Evolutionary conservation across 2,113 vertebrate species (phyloP), one percentile per base, ranked within the genome.

Genomic region (Calyptommatus sinebrachiatus): DNA sequence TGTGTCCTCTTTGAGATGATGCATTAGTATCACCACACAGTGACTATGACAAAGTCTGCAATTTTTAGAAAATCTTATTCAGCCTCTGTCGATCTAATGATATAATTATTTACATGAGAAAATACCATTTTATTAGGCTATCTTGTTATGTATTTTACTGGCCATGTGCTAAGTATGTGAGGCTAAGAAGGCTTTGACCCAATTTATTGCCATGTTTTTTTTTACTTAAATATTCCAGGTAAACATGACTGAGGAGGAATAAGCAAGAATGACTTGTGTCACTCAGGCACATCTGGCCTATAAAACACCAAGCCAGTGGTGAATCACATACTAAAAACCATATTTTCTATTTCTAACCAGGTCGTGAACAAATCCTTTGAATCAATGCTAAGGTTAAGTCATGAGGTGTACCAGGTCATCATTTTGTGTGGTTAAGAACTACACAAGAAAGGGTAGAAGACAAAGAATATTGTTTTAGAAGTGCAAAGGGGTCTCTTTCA

Each of bases 401-500:
- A 62, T 41, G 48, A 50, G 67, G 71, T 73, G 69, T 82, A 66
- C 70, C 75, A 76, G 22, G 68, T 69, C 29, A 45, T 65, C 68
- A 57, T 48, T 35, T 28, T 73, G 21, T 63, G 60, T 7, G 10
- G 11, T 8, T 21, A 18, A 66, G 35, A 61, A 60, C 26, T n/a
- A 48, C 48, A 24, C 63, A 71, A 71, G 53, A 79, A 79, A 79
- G 77, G 35, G 35, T 12, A 69, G 74, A 22, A 22, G 35, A 79
- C 68, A 80, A 80, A 80, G 77, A 78, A 66, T 73, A 73, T 48
- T 65, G 12, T 12, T 26, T 62, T 60, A 50, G 29, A 75, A 75
- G 77, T 79, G 73, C 41, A 7, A 80, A 57, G 24, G 41, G 4
- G 45, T 67, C 69, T 60, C 14, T 76, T 48, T 73, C 31, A 83